Percentiles rank a stretch among this genome's conserved stretches.
phyloP scores from a whole-genome alignment of 2,888 invertebrate species.

The Oligia latruncula region DNA sequence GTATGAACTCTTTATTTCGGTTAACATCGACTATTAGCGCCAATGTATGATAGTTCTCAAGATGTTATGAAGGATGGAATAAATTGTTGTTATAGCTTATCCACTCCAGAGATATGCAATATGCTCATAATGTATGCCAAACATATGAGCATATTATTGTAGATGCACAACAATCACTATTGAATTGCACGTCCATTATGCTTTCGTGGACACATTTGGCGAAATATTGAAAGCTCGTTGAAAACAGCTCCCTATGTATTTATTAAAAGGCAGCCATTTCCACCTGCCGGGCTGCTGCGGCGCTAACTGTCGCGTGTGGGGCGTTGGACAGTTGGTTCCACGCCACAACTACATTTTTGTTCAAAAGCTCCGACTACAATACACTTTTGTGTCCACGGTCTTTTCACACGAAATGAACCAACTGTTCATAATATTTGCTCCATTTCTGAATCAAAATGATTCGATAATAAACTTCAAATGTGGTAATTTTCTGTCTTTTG shows the following conservation, averaged over 20 bases:
- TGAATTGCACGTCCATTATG: conserved; percentile 18
- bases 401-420: conserved; percentile 19
- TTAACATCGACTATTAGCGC: not conserved
- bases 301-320: conserved; percentile 32
- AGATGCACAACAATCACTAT: not conserved
- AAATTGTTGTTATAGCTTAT: not conserved
- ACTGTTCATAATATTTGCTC: conserved; percentile 12
- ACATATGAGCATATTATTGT: too few species aligned
- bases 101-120: not conserved
- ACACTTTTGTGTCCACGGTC: conserved; percentile 30
- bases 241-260: conserved; percentile 29
- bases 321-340: conserved; percentile 18
- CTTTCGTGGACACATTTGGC: conserved; percentile 1
- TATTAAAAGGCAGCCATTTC: conserved; percentile 41
- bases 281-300: conserved; percentile 11
- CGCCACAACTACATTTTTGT: conserved; percentile 18
- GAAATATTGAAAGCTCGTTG: conserved; percentile 33
- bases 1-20: not conserved
- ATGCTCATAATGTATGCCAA: not conserved
- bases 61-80: not conserved
- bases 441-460: conserved; percentile 20
- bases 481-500: conserved; percentile 32
- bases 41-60: not conserved
- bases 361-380: conserved; percentile 41
- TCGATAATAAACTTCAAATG: conserved; percentile 21